Percentiles rank a stretch among this genome's conserved stretches.
These are phyloP conservation scores for Scaptomyza tumidula DNA, from an alignment of 2,888 invertebrate genomes.

Conservation along the genomic window DNA sequence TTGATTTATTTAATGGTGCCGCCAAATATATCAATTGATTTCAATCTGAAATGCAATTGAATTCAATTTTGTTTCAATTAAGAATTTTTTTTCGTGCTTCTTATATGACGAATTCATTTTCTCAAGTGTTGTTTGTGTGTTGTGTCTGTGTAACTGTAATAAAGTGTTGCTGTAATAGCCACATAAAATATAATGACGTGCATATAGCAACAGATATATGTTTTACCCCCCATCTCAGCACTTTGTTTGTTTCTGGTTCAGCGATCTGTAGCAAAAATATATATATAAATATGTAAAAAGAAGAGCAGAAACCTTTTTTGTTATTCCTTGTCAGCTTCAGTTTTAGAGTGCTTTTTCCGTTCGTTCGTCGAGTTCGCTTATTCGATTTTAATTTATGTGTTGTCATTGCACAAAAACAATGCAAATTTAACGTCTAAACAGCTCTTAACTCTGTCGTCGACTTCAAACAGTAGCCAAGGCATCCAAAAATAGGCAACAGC, in stretches of 20 bases:
- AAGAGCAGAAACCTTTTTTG: constrained; percentile 22
- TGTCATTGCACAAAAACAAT: constrained; percentile 34
- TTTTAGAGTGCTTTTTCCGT: constrained; percentile 15
- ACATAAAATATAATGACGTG: constrained; percentile 59
- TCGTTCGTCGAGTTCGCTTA: no score
- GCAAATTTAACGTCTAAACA: constrained; percentile 42
- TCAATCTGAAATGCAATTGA: constrained; percentile 77
- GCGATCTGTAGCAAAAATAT: constrained; percentile 29
- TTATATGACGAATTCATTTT: constrained; percentile 66
- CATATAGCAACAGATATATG: constrained; percentile 20
- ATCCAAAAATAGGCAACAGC: constrained; percentile 65
- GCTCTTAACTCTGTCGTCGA: constrained; percentile 29
- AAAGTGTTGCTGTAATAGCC: constrained; percentile 41
- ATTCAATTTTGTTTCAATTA: constrained; percentile 74
- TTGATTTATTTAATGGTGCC: constrained; percentile 71
- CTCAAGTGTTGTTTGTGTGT: constrained; percentile 47
- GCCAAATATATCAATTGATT: constrained; percentile 72
- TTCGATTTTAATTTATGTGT: constrained; percentile 33
- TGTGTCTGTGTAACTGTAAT: constrained; percentile 52
- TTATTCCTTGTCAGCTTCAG: constrained; percentile 14
- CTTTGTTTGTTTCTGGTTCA: constrained; percentile 54
- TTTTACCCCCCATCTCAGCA: neutral
- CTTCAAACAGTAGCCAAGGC: constrained; percentile 68
- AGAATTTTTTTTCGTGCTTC: constrained; percentile 11
- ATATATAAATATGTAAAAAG: constrained; percentile 9